These are phyloP conservation scores for Strix uralensis DNA, from an alignment of 2,113 vertebrate genomes.

Conservation along the genomic window DNA sequence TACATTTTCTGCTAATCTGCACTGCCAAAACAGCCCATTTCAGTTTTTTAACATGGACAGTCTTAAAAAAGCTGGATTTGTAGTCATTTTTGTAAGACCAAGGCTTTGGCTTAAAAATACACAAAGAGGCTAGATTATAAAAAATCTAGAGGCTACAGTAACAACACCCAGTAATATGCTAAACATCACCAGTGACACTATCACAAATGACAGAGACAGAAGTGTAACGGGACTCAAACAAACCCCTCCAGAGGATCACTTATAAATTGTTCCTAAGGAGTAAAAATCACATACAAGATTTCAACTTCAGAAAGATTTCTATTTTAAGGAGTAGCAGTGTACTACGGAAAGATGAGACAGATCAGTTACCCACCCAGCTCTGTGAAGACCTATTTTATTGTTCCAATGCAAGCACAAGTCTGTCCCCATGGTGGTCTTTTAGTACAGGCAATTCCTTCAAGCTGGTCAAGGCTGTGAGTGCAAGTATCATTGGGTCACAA, in stretches of 20 bases:
- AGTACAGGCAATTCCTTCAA: not conserved
- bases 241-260: not conserved
- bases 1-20: not conserved
- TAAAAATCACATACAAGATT: not conserved
- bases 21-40: not conserved
- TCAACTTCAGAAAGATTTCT: not conserved
- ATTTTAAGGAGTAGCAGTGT: not conserved
- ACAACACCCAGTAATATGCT: rapidly evolving
- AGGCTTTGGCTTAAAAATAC: not conserved
- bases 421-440: not conserved
- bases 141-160: not conserved
- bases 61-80: not conserved
- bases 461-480: not conserved
- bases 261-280: not conserved
- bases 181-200: not conserved
- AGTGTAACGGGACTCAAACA: not conserved
- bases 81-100: not conserved
- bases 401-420: not conserved
- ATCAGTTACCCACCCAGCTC: not conserved
- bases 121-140: not conserved
- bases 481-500: not conserved
- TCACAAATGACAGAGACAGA: not conserved
- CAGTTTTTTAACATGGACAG: not conserved
- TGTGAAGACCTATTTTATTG: not conserved
- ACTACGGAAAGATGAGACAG: not conserved